Conservation (phyloP, 53 echinoderm and acorn worm species). For the Holothuria leucospilota region DNA sequence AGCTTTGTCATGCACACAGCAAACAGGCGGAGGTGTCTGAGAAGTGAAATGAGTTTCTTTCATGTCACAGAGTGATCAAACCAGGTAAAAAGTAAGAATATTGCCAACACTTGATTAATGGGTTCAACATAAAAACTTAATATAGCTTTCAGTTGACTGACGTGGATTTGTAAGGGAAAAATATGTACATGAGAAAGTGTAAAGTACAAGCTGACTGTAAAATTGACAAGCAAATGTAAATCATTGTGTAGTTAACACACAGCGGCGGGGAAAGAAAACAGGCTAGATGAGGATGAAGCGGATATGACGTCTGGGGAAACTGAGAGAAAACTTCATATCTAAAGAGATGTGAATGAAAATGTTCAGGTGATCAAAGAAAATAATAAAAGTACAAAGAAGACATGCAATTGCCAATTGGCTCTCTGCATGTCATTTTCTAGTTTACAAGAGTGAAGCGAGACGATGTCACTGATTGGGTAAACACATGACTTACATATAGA, state of each 20-base stretch:
- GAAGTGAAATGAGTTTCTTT: conserved; percentile 35
- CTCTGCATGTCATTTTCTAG: no score
- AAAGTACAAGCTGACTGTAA: conserved; percentile 37
- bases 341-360: no score
- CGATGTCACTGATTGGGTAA: no score
- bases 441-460: no score
- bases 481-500: no score
- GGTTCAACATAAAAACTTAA: conserved; percentile 41
- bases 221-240: conserved; percentile 27
- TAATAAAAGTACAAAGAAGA: no score
- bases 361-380: no score
- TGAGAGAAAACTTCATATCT: no score
- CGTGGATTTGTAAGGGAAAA: conserved; percentile 10
- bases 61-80: conserved; percentile 43
- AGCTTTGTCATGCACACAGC: conserved; percentile 42
- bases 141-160: conserved; percentile 37
- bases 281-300: no score
- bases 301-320: no score
- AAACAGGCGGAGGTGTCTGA: conserved; percentile 29
- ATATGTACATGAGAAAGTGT: conserved; percentile 31
- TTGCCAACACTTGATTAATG: conserved; percentile 45
- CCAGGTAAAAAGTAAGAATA: conserved; percentile 7
- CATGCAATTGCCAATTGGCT: no score
- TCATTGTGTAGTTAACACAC: conserved; percentile 28
- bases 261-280: not conserved